Base-by-base conservation (phyloP, 2,113 vertebrate species). In the Verasper variegatus region DNA sequence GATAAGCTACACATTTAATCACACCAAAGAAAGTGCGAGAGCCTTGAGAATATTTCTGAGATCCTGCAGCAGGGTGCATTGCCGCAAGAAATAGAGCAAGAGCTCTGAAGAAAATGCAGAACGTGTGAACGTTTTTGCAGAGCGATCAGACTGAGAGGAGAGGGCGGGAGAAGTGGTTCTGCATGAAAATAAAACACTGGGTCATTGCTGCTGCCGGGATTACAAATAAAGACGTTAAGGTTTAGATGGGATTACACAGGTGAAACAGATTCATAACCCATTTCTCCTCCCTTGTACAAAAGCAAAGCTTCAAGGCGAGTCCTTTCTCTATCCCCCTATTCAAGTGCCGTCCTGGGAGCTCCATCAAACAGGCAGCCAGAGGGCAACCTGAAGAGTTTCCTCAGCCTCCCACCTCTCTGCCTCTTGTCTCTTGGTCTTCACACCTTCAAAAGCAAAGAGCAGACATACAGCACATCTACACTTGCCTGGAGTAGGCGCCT, bases 311-410 rank as follows among this genome's bases (percentile, higher is more conserved):
- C 52, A 47, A 71, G 68, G 59, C 52, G 42, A 71, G 57, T 13
- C 42, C 59, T 64, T 64, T 59, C 55, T 82, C 58, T 58, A 12
- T 2, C 67, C 49, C 26, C 49, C 31, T 40, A 60, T 74, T 56
- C 67, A 45, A 77, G 62, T 14, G 35, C 40, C 60, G 27, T 81
- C 86, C 68, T 62, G 80, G 81, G 76, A 86, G 69, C 76, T 57
- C 65, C 67, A 85, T 85, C 83, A 85, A 84, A 87, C 74, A 83
- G 55, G 71, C 74, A 87, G 84, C 83, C 83, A 86, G 81, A 86
- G 80, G 85, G 83, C 57, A 83, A 24, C 73, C 63, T 80, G 35
- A 74, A 83, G 69, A 74, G 74, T 67, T 83, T 72, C 68, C 74
- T 79, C 72, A 78, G 70, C 76, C 78, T 70, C 75, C 67, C 54